Evolutionary conservation across 2,113 vertebrate species (phyloP).

Genomic region (Syngnathus scovelli): DNA sequence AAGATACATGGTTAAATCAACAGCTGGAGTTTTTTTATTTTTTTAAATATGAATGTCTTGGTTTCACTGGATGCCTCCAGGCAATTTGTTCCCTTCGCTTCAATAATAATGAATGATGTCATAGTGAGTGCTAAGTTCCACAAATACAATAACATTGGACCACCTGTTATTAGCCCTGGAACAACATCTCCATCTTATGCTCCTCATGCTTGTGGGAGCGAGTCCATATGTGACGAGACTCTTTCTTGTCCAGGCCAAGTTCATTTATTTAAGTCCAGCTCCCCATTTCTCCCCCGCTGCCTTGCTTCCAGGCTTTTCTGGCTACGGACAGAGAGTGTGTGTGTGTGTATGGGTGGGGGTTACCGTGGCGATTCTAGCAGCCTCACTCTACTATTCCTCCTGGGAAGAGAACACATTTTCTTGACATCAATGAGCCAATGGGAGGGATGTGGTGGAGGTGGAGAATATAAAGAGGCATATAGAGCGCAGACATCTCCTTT

Average conservation of each 20-base stretch:
- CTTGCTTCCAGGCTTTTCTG: slow-evolving; percentile 42
- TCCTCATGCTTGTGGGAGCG: slow-evolving; percentile 53
- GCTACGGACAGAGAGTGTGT: slow-evolving; percentile 33
- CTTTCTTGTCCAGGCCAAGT: slow-evolving; percentile 54
- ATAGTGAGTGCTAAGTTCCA: slow-evolving; percentile 49
- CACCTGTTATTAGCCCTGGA: slow-evolving; percentile 49
- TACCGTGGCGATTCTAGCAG: slow-evolving; percentile 49
- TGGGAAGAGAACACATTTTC: slow-evolving; percentile 74
- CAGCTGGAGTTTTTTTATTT: slow-evolving; percentile 17
- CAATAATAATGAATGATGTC: slow-evolving; percentile 48
- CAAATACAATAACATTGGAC: slow-evolving; percentile 39
- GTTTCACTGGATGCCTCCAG: slow-evolving; percentile 35
- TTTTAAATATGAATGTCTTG: slow-evolving; percentile 9
- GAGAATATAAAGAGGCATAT: slow-evolving; percentile 22
- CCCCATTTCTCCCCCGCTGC: slow-evolving; percentile 47
- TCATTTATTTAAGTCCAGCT: slow-evolving; percentile 53
- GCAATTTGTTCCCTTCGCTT: slow-evolving; percentile 32
- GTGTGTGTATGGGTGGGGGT: slow-evolving; percentile 17
- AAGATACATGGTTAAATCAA: slow-evolving; percentile 21
- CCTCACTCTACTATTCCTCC: slow-evolving; percentile 46
- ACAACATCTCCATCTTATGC: slow-evolving; percentile 40
- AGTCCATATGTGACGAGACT: slow-evolving; percentile 55
- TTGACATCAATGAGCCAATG: slow-evolving; percentile 60
- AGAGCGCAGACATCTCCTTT: slow-evolving; percentile 39
- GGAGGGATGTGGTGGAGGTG: slow-evolving; percentile 35